Conservation (phyloP, 2,888 invertebrate species). For the Drosophila meridiana region DNA sequence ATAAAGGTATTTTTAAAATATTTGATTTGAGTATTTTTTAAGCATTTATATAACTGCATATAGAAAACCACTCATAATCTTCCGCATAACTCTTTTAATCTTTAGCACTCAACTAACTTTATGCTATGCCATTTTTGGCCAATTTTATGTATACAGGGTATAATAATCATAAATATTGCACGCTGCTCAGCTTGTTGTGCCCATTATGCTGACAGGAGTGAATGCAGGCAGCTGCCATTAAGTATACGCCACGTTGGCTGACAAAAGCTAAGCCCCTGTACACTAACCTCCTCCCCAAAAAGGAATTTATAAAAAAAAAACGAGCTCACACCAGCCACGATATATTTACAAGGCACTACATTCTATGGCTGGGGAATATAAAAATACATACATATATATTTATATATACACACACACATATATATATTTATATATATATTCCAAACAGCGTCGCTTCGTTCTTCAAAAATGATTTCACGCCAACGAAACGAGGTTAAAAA, state of each 20-base stretch:
- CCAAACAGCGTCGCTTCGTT: slow-evolving; percentile 44
- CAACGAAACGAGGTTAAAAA: slow-evolving; percentile 73
- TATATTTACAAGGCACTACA: slow-evolving; percentile 66
- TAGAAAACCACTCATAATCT: not conserved
- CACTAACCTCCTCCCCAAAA: not conserved
- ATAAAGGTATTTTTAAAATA: not conserved
- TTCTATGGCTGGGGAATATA: slow-evolving; percentile 41
- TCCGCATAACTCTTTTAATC: not conserved
- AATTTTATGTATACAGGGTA: slow-evolving; percentile 27
- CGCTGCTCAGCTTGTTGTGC: slow-evolving; percentile 44
- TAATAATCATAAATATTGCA: slow-evolving; percentile 72
- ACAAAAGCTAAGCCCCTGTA: slow-evolving; percentile 48
- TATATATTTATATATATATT: slow-evolving; percentile 3
- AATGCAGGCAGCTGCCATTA: slow-evolving; percentile 57
- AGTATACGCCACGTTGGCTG: slow-evolving; percentile 61
- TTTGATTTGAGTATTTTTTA: not conserved
- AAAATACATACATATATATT: slow-evolving; percentile 28
- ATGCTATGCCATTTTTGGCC: not conserved
- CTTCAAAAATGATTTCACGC: slow-evolving; percentile 70
- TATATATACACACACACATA: slow-evolving; percentile 28
- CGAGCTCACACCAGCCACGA: slow-evolving; percentile 14
- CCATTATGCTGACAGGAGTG: slow-evolving; percentile 38
- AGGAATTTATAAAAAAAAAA: not conserved
- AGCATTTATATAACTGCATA: not conserved
- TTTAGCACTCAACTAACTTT: no score